Conservation (phyloP, 1,140 invertebrate species). For the Copidosoma floridanum region DNA sequence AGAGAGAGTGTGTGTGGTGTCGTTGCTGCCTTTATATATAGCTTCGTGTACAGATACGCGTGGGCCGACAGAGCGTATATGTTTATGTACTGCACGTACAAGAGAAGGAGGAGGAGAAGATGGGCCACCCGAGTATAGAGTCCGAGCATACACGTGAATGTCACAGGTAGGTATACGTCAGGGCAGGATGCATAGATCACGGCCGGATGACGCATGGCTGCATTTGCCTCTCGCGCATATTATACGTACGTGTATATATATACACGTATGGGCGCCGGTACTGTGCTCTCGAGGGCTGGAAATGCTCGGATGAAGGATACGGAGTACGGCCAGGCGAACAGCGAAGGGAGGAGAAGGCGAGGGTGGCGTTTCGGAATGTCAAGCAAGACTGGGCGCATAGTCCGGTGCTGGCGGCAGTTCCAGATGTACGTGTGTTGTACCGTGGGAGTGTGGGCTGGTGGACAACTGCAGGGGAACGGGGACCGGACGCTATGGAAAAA, state of each 20-base stretch:
- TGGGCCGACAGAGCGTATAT: background rate
- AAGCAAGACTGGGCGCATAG: slow-evolving; percentile 11
- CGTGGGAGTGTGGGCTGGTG: too few relatives aligned
- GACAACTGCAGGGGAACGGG: too few relatives aligned
- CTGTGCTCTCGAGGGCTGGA: too few relatives aligned
- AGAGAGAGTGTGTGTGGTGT: background rate
- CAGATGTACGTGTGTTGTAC: too few relatives aligned
- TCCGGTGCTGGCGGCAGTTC: background rate
- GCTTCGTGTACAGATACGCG: background rate
- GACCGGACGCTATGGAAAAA: background rate
- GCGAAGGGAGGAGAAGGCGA: slow-evolving; percentile 32
- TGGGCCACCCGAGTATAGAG: too few relatives aligned
- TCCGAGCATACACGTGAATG: background rate
- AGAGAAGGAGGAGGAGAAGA: too few relatives aligned
- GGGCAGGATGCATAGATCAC: slow-evolving; percentile 53
- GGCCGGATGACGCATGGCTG: slow-evolving; percentile 53
- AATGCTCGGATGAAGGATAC: slow-evolving; percentile 55
- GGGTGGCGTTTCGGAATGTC: slow-evolving; percentile 50
- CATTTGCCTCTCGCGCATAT: slow-evolving; percentile 38
- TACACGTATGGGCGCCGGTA: too few relatives aligned
- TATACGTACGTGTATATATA: too few relatives aligned
- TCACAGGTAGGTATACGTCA: slow-evolving; percentile 20
- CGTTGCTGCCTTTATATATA: background rate
- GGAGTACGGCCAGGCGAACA: slow-evolving; percentile 35
- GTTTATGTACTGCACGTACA: background rate